Evolutionary conservation across 2,888 invertebrate genomes (phyloP), one percentile per base, ranked within the genome.

Genomic region (Helobdella robusta): DNA sequence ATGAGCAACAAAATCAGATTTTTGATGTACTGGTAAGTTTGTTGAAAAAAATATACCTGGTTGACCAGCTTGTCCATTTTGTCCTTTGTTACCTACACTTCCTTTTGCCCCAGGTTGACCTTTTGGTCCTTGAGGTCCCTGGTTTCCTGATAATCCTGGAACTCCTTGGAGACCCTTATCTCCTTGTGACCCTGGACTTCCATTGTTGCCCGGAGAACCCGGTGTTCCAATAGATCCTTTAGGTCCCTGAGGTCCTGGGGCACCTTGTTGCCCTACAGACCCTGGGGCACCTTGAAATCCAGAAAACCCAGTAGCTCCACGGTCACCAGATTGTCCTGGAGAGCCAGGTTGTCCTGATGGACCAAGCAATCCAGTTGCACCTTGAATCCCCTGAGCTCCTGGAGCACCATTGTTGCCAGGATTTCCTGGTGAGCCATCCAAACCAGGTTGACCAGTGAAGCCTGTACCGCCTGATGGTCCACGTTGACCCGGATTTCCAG

Each of bases 381-480:
- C 68, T 5, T 52, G 34, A 28, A 46, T 60, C 28, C 67, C 67
- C 8, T 59, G 34, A 20, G n/a, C n/a, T 32, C 67, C 68, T 8
- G 63, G 20, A 25, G 48, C 36, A 23, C 68, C 68, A 58, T 52
- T 54, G 44, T n/a, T 34, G 18, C 59, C 62, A n/a, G 36, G 35
- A 18, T 23, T 18, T 32, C 48, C 50, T 52, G 66, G 32, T 59
- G 52, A 15, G 34, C 59, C 32, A 23, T 32, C 6, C 74, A 74
- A 20, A 63, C 52, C 44, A 5, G 66, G 65, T 4, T 73, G 69
- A 59, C 77, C 77, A 18, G 72, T 23, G 1, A 70, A 61, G 32
- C 76, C 77, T 15, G 72, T 65, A 5, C 72, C 4, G 54, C 75
- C 76, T 73, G 46, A 20, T 23, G 18, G 15, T 40, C 67, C 67